Percentiles rank a stretch among this genome's conserved stretches.
Evolutionary conservation across 2,888 invertebrate species (phyloP).

Genomic region (Amorpha juglandis): DNA sequence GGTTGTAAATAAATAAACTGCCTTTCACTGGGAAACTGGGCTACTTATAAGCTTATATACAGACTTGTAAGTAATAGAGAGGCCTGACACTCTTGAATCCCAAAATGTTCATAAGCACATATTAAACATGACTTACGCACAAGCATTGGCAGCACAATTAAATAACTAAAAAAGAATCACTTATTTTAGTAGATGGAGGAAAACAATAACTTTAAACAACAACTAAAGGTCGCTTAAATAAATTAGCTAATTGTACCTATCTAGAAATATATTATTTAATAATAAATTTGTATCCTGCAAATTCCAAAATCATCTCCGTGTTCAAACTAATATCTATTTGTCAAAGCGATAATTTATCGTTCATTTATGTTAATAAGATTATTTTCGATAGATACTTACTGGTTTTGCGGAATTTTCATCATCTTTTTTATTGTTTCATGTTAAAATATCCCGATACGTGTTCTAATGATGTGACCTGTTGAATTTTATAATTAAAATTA

Average conservation of each 20-base stretch:
- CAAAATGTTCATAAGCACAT: no score
- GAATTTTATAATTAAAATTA: conserved; percentile 29
- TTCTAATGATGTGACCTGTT: conserved; percentile 28
- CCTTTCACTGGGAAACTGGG: no score
- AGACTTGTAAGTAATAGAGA: no score
- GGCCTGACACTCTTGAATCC: no score
- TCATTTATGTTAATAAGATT: conserved; percentile 73
- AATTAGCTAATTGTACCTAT: conserved; percentile 31
- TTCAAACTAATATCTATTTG: conserved; percentile 75
- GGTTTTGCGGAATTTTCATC: conserved; percentile 78
- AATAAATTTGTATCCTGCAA: conserved; percentile 64
- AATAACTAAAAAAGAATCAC: no score
- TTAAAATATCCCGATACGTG: conserved; percentile 53
- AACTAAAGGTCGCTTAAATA: neutral
- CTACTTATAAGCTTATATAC: no score
- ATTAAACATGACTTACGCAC: no score
- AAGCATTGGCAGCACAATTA: no score
- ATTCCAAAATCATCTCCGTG: conserved; percentile 56
- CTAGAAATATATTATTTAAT: conserved; percentile 63
- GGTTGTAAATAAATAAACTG: no score
- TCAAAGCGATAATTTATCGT: conserved; percentile 76
- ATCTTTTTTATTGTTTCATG: conserved; percentile 71
- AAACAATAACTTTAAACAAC: neutral
- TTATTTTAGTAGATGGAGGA: no score
- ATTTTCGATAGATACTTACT: conserved; percentile 66